Percentiles rank a stretch among this genome's conserved stretches.
These are phyloP conservation scores for Coptodon bakossiorum DNA, from an alignment of 2,113 vertebrate species.

Conservation along the genomic window DNA sequence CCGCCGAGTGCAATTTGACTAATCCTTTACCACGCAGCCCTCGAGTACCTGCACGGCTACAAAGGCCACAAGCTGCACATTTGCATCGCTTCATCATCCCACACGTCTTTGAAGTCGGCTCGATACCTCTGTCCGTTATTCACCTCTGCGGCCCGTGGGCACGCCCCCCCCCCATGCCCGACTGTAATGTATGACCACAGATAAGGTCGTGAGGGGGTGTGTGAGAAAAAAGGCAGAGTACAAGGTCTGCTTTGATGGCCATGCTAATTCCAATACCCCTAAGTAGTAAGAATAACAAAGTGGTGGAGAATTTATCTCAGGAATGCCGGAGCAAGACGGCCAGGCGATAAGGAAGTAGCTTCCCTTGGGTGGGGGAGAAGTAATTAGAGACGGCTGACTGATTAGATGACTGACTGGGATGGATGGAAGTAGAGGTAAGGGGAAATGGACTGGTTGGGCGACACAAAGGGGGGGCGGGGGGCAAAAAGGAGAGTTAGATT, in stretches of 20 bases:
- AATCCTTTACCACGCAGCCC: conserved; percentile 3
- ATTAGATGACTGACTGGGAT: conserved; percentile 40
- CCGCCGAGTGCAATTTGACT: not conserved
- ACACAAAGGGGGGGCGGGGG: not conserved
- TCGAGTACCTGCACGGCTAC: conserved; percentile 4
- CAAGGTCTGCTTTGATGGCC: conserved; percentile 64
- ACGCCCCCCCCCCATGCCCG: conserved; percentile 9
- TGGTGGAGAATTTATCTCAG: conserved; percentile 67
- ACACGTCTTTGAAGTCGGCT: conserved; percentile 33
- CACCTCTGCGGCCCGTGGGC: conserved; percentile 26
- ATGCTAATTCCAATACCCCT: conserved; percentile 66
- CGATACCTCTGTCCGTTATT: conserved; percentile 34
- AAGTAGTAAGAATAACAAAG: conserved; percentile 72
- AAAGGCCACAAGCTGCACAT: conserved; percentile 8
- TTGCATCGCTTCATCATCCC: conserved; percentile 20
- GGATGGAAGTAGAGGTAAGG: not conserved
- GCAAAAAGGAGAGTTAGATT: not conserved
- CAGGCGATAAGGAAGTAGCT: conserved; percentile 65
- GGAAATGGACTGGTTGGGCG: not conserved
- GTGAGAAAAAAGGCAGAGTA: conserved; percentile 42
- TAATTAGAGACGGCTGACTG: conserved; percentile 60
- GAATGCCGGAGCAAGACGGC: conserved; percentile 66
- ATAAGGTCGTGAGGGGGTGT: conserved; percentile 38
- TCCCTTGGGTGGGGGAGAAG: conserved; percentile 65
- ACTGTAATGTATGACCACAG: conserved; percentile 54